Conservation (phyloP, 2,797 vertebrate species). For the Hirundo rustica region DNA sequence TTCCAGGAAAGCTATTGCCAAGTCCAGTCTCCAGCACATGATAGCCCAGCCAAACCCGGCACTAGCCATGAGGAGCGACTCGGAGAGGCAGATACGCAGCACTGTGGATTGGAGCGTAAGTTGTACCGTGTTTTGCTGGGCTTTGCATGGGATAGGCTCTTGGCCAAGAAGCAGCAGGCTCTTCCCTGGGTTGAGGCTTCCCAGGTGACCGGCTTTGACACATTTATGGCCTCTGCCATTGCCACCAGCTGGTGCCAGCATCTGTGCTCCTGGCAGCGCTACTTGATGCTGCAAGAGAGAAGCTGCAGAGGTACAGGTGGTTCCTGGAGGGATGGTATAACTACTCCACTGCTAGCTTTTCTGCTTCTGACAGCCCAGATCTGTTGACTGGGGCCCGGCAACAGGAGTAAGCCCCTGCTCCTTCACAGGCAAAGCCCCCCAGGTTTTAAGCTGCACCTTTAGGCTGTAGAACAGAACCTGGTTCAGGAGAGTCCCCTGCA, state of each 20-base stretch:
- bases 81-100: slow-evolving; percentile 83
- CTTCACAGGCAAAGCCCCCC: background rate
- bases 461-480: background rate
- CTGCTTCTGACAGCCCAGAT: background rate
- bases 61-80: slow-evolving; percentile 75
- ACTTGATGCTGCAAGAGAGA: background rate
- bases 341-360: background rate
- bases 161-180: background rate
- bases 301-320: background rate
- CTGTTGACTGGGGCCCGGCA: background rate
- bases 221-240: background rate
- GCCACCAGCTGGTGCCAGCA: background rate
- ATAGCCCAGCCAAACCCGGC: slow-evolving; percentile 80
- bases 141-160: background rate
- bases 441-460: background rate
- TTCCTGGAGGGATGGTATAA: background rate
- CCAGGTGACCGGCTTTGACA: slow-evolving; percentile 14
- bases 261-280: slow-evolving; percentile 48
- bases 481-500: background rate
- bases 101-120: slow-evolving; percentile 95
- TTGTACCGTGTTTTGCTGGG: slow-evolving; percentile 6
- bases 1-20: slow-evolving; percentile 93
- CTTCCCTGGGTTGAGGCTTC: background rate
- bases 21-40: slow-evolving; percentile 88
- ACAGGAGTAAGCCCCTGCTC: background rate